Evolutionary conservation across 2,888 invertebrate species (phyloP).

Genomic region (Trisateles emortualis): DNA sequence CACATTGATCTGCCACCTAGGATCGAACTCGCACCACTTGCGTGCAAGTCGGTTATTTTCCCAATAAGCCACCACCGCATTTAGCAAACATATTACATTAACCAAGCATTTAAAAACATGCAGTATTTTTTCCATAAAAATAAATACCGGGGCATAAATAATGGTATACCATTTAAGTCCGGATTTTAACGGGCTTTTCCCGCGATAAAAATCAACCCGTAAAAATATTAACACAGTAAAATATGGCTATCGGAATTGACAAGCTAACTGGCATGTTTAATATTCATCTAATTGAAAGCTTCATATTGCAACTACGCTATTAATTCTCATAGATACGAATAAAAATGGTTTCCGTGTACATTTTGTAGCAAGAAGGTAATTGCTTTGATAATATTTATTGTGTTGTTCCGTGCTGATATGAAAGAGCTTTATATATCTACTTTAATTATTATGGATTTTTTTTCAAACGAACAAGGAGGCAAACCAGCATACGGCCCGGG

Average conservation of each 20-base stretch:
- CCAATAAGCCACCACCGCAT: too few relatives aligned
- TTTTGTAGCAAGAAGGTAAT: neutral
- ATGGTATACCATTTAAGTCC: neutral
- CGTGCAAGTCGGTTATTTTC: too few relatives aligned
- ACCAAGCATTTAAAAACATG: neutral
- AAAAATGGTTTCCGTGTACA: constrained; percentile 34
- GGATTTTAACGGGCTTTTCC: neutral
- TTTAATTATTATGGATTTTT: too few relatives aligned
- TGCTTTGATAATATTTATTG: constrained; percentile 2
- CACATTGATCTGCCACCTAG: too few relatives aligned
- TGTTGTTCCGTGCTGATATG: neutral
- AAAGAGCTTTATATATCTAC: too few relatives aligned
- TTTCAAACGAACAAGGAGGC: too few relatives aligned
- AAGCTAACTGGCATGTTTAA: constrained; percentile 38
- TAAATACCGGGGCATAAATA: neutral
- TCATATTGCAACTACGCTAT: constrained; percentile 29
- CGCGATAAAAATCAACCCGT: neutral
- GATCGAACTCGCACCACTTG: too few relatives aligned
- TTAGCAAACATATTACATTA: neutral
- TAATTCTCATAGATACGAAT: constrained; percentile 37
- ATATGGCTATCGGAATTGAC: constrained; percentile 29
- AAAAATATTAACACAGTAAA: neutral
- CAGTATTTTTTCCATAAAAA: neutral
- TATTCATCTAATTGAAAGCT: constrained; percentile 39
- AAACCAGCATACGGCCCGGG: too few relatives aligned